Percentiles rank a stretch among this genome's conserved stretches.
phyloP scores from a whole-genome alignment of 2,113 vertebrate genomes.

The Chloroceryle aenea region DNA sequence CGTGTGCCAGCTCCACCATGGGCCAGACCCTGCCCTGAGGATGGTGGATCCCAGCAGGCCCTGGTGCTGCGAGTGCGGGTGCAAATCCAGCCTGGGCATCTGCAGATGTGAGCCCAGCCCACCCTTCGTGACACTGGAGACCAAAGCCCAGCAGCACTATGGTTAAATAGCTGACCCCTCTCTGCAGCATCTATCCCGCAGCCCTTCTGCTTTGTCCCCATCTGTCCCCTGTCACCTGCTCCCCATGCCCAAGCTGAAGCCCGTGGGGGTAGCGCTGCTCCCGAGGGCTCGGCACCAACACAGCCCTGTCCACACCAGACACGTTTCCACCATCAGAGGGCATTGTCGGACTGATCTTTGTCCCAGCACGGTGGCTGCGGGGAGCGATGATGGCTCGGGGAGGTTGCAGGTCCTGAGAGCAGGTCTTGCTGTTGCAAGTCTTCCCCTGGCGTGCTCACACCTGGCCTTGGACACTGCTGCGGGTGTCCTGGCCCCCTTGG shows the following conservation, averaged over 20 bases:
- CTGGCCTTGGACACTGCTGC: background rate
- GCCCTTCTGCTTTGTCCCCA: background rate
- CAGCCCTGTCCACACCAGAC: background rate
- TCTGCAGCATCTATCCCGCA: background rate
- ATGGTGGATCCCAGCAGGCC: background rate
- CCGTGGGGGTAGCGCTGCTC: background rate
- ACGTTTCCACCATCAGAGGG: conserved; percentile 47
- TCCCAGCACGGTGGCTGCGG: background rate
- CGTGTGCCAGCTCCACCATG: rapidly evolving
- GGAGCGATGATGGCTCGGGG: rapidly evolving
- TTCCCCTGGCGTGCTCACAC: background rate
- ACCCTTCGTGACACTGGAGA: background rate
- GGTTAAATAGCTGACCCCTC: background rate
- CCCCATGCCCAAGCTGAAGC: background rate
- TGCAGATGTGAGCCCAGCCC: rapidly evolving
- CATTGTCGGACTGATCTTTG: background rate
- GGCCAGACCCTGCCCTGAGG: background rate
- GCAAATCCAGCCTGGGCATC: background rate
- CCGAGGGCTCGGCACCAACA: background rate
- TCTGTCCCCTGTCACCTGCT: background rate
- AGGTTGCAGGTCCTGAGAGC: background rate
- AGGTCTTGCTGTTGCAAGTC: background rate
- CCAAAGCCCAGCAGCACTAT: background rate
- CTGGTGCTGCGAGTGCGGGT: background rate
- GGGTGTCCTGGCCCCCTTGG: background rate